Evolutionary conservation across 2,888 invertebrate species (phyloP).

Genomic region (Anticlea derivata): DNA sequence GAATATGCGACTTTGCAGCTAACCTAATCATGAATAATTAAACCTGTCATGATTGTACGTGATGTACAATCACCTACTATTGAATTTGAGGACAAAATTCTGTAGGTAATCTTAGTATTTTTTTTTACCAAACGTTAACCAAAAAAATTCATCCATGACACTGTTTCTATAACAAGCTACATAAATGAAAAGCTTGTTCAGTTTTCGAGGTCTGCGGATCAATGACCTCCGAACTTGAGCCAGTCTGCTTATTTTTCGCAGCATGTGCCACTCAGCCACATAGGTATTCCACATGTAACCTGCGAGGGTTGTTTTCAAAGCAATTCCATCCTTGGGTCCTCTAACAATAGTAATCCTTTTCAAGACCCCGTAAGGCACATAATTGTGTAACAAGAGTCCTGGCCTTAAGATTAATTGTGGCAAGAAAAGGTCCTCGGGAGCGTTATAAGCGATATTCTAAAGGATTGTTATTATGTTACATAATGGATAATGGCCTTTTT

Average conservation of each 20-base stretch:
- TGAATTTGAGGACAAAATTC: too few relatives aligned
- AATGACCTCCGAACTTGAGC: neutral
- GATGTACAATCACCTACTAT: too few relatives aligned
- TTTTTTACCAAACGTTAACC: too few relatives aligned
- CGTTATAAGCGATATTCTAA: constrained; percentile 32
- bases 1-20: too few relatives aligned
- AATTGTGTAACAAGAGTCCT: constrained; percentile 12
- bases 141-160: too few relatives aligned
- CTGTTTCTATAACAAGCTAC: too few relatives aligned
- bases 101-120: too few relatives aligned
- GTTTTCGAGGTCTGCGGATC: neutral
- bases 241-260: constrained; percentile 10
- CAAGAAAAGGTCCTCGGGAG: constrained; percentile 34
- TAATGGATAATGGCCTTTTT: constrained; percentile 30
- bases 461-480: constrained; percentile 35
- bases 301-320: constrained; percentile 14
- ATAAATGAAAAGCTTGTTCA: neutral
- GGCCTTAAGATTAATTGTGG: constrained; percentile 28
- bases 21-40: too few relatives aligned
- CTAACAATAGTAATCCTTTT: constrained; percentile 17
- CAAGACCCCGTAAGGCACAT: constrained; percentile 13
- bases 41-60: too few relatives aligned
- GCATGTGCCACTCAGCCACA: constrained; percentile 22
- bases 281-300: constrained; percentile 28
- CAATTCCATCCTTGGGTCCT: constrained; percentile 1